Percentiles rank a stretch among this genome's conserved stretches.
phyloP scores from a whole-genome alignment of 1,140 invertebrate species.

The Phortica variegata region DNA sequence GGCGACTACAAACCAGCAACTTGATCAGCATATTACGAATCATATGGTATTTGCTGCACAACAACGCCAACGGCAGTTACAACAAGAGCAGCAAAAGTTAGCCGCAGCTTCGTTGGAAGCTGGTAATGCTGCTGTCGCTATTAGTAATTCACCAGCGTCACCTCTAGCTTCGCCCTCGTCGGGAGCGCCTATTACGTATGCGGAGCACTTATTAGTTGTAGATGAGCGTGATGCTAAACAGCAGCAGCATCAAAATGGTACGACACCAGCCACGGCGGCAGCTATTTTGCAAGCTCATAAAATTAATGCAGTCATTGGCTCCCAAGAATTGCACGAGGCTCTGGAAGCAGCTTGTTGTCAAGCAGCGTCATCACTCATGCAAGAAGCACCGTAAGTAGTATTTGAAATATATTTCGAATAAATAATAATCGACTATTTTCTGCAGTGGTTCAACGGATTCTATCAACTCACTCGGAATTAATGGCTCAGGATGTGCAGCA shows the following conservation, averaged over 20 bases:
- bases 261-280: slow-evolving; percentile 18
- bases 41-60: slow-evolving; percentile 13
- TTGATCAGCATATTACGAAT: slow-evolving; percentile 11
- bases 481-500: not conserved
- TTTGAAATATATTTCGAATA: too few relatives aligned
- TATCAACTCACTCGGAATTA: not conserved
- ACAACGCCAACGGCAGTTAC: slow-evolving; percentile 43
- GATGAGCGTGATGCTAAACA: slow-evolving; percentile 43
- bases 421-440: too few relatives aligned
- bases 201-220: not conserved
- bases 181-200: slow-evolving; percentile 55
- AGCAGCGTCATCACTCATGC: slow-evolving; percentile 4
- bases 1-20: too few relatives aligned
- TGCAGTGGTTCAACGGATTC: too few relatives aligned
- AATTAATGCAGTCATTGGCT: not conserved
- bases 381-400: not conserved
- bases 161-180: slow-evolving; percentile 56
- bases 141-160: slow-evolving; percentile 47
- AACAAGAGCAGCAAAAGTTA: slow-evolving; percentile 33
- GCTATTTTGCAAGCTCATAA: slow-evolving; percentile 3
- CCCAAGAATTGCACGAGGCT: slow-evolving; percentile 12
- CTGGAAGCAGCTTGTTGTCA: slow-evolving; percentile 17
- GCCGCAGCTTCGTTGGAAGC: slow-evolving; percentile 15
- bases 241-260: slow-evolving; percentile 48
- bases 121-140: slow-evolving; percentile 25